phyloP scores from a whole-genome alignment of 2,113 vertebrate genomes.

The Gadus macrocephalus region DNA sequence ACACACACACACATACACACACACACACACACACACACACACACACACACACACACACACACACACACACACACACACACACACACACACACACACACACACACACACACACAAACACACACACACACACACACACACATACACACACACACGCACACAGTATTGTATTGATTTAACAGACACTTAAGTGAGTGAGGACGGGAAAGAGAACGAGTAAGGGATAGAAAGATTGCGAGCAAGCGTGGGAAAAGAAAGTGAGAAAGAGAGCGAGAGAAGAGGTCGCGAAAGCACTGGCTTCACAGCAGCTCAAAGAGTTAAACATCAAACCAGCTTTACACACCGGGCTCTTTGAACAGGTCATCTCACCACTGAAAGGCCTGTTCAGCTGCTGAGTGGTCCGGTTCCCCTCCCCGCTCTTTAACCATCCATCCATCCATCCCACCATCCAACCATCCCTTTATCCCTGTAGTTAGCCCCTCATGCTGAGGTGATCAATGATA shows the following conservation, averaged over 20 bases:
- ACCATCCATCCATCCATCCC: neutral
- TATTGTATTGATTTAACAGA: no score
- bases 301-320: constrained; percentile 51
- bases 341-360: constrained; percentile 42
- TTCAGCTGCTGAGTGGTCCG: constrained; percentile 43
- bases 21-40: no score
- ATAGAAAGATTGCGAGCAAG: no score
- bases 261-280: constrained; percentile 16
- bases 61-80: no score
- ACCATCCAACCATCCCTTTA: constrained; percentile 17
- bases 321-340: constrained; percentile 50
- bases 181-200: neutral
- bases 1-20: no score
- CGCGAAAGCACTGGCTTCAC: constrained; percentile 34
- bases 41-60: no score
- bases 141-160: no score
- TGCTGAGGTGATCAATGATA: constrained; percentile 36
- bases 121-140: no score
- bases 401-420: constrained; percentile 15
- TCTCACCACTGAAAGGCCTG: constrained; percentile 36
- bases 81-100: no score
- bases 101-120: no score
- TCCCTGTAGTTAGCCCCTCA: constrained; percentile 2
- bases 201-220: constrained; percentile 27
- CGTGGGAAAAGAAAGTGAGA: neutral